Conservation (phyloP, 2,888 invertebrate genomes). For the Acanthosoma haemorrhoidale region DNA sequence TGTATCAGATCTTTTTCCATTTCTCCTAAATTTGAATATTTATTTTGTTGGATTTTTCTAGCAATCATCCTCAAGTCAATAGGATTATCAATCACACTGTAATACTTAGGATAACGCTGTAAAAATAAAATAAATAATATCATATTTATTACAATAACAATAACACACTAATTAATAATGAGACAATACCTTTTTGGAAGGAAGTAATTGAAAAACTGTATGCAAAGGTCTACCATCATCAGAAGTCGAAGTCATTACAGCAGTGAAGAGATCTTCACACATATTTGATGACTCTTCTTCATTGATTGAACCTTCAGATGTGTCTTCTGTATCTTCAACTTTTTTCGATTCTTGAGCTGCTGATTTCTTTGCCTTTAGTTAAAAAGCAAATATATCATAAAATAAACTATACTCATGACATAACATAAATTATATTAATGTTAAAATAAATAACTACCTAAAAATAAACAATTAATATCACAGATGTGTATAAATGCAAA, state of each 20-base stretch:
- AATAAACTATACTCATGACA: neutral
- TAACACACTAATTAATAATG: neutral
- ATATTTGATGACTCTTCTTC: constrained; percentile 61
- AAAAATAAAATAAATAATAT: constrained; percentile 37
- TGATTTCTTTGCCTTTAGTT: constrained; percentile 12
- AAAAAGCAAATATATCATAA: neutral
- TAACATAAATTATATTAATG: neutral
- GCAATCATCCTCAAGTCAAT: constrained; percentile 93
- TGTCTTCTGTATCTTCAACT: constrained; percentile 60
- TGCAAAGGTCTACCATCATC: constrained; percentile 76
- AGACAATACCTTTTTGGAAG: constrained; percentile 66
- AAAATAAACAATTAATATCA: neutral
- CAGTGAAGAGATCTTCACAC: constrained; percentile 85
- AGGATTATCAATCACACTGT: constrained; percentile 86
- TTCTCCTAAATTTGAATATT: constrained; percentile 73
- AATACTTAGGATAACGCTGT: constrained; percentile 88
- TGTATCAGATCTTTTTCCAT: constrained; percentile 83
- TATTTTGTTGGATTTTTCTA: constrained; percentile 77
- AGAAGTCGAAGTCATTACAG: constrained; percentile 77
- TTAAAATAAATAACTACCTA: neutral
- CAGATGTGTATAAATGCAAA: neutral
- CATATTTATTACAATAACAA: neutral
- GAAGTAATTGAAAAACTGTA: constrained; percentile 82
- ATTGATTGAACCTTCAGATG: constrained; percentile 64
- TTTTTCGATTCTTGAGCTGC: constrained; percentile 39